Percentiles rank a stretch among this genome's conserved stretches.
phyloP scores from a whole-genome alignment of 23 tunicate genomes.

The Botrylloides violaceus region DNA sequence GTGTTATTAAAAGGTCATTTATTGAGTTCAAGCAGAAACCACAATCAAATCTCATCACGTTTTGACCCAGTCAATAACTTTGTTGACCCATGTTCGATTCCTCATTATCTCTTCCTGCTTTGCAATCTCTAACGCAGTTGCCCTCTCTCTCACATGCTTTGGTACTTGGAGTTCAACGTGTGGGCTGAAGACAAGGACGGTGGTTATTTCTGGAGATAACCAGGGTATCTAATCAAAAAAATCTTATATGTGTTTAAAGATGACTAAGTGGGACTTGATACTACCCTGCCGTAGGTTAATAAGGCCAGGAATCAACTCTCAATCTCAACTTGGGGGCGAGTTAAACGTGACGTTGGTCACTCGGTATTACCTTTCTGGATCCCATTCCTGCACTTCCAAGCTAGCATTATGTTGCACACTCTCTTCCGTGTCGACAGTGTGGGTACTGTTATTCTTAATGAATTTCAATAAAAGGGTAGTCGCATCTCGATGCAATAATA shows the following conservation, averaged over 20 bases:
- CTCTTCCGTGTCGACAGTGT: slow-evolving; percentile 19
- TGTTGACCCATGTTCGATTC: background rate
- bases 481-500: slow-evolving; percentile 46
- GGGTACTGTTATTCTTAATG: slow-evolving; percentile 19
- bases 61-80: slow-evolving; percentile 17
- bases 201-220: no score
- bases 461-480: slow-evolving; percentile 36
- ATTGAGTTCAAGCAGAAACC: no score
- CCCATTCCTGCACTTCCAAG: slow-evolving; percentile 38
- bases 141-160: slow-evolving; percentile 27
- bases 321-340: no score
- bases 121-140: slow-evolving; percentile 1
- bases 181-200: slow-evolving; percentile 55
- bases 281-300: no score
- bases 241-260: no score
- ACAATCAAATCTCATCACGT: background rate
- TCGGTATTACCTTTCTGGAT: slow-evolving; percentile 46
- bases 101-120: slow-evolving; percentile 16
- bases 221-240: no score
- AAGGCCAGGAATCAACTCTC: no score
- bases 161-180: slow-evolving; percentile 65
- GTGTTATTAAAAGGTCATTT: no score
- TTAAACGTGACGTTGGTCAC: no score
- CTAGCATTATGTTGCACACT: slow-evolving; percentile 14
- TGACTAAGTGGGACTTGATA: no score